phyloP scores from a whole-genome alignment of 2,797 vertebrate species.

The Pelochelys cantorii region DNA sequence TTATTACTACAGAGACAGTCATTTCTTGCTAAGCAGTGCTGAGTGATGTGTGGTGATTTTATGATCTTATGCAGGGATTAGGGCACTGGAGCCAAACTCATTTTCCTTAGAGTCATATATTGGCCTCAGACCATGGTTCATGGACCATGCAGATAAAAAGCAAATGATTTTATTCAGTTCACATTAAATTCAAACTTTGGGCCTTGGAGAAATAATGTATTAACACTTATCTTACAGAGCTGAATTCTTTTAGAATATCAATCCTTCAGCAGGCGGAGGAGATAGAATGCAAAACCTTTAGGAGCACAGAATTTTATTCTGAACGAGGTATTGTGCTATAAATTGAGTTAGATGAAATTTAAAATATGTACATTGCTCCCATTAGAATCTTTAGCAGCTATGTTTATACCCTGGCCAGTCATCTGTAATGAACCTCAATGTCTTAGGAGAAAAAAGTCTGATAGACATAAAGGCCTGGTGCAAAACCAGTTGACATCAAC shows the following conservation, averaged over 20 bases:
- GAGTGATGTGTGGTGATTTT: conserved; percentile 71
- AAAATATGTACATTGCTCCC: neutral
- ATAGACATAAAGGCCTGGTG: neutral
- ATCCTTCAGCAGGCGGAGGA: conserved; percentile 62
- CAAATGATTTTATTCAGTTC: conserved; percentile 77
- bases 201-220: conserved; percentile 72
- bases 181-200: conserved; percentile 73
- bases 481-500: neutral
- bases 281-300: conserved; percentile 32
- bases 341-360: conserved; percentile 31
- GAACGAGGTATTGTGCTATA: conserved; percentile 23
- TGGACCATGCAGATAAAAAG: conserved; percentile 80
- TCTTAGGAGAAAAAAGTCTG: neutral
- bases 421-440: conserved; percentile 1
- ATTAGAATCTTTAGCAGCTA: neutral
- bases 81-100: conserved; percentile 61
- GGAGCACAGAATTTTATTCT: conserved; percentile 23
- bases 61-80: conserved; percentile 66
- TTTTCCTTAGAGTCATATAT: conserved; percentile 71
- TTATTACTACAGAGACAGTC: conserved; percentile 38
- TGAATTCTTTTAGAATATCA: conserved; percentile 70
- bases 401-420: neutral
- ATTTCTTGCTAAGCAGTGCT: conserved; percentile 68
- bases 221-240: conserved; percentile 69
- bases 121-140: conserved; percentile 70